These are phyloP conservation scores for Drosophila tanythrix DNA, from an alignment of 2,888 invertebrate genomes.

Conservation along the genomic window DNA sequence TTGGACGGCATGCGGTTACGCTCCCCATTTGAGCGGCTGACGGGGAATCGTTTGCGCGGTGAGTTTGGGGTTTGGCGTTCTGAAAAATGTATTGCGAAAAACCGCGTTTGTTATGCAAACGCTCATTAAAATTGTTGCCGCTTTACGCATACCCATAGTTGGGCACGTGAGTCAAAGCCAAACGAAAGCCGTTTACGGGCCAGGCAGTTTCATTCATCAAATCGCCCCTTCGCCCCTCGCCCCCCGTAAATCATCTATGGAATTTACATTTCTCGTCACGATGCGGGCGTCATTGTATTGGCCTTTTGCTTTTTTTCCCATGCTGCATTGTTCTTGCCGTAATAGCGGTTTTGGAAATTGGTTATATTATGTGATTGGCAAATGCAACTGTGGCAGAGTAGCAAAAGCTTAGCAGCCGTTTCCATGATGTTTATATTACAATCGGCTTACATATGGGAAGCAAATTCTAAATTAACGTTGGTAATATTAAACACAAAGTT, in stretches of 20 bases:
- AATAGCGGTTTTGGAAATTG: conserved; percentile 1
- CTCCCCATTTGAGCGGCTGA: conserved; percentile 8
- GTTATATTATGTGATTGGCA: not conserved
- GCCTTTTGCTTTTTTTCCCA: not conserved
- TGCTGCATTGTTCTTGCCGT: conserved; percentile 17
- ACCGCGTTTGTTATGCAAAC: conserved; percentile 77
- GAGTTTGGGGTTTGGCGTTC: not conserved
- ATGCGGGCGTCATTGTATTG: conserved; percentile 5
- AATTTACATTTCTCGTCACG: conserved; percentile 15
- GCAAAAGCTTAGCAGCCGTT: not conserved
- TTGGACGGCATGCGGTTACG: conserved; percentile 34
- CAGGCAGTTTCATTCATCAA: conserved; percentile 4
- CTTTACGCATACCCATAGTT: conserved; percentile 62
- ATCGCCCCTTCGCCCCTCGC: not conserved
- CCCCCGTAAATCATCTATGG: conserved; percentile 3
- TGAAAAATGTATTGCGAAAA: conserved; percentile 43
- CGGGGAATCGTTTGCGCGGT: not conserved
- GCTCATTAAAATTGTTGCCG: conserved; percentile 74
- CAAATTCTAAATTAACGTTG: not conserved
- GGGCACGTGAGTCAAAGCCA: conserved; percentile 38
- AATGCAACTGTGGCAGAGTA: not conserved
- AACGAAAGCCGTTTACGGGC: conserved; percentile 34
- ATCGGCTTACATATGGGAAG: conserved; percentile 7
- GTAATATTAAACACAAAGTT: not conserved
- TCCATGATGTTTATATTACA: not conserved